These are phyloP conservation scores for Anas platyrhynchos DNA, from an alignment of 2,113 vertebrate species.

Conservation along the genomic window DNA sequence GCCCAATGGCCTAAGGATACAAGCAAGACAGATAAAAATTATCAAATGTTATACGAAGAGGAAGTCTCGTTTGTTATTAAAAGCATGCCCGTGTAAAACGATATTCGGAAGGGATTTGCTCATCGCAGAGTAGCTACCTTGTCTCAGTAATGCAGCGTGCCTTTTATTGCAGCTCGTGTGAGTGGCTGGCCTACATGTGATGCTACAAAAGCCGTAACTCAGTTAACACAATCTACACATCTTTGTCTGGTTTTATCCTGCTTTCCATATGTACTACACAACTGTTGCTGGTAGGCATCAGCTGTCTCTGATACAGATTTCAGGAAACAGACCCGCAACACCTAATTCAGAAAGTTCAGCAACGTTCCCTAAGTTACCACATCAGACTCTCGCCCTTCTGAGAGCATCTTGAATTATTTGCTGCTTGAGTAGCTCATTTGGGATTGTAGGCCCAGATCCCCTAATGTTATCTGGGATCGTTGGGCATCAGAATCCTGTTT, in stretches of 20 bases:
- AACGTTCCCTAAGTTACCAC: not conserved
- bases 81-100: not conserved
- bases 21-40: not conserved
- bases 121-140: not conserved
- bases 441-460: not conserved
- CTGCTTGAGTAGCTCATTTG: not conserved
- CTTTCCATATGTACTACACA: not conserved
- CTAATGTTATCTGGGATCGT: not conserved
- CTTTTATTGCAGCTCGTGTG: not conserved
- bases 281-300: not conserved
- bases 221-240: not conserved
- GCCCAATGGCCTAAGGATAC: not conserved
- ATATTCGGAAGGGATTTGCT: not conserved
- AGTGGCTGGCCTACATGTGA: not conserved
- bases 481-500: not conserved
- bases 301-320: not conserved
- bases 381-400: not conserved
- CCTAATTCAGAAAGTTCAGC: not conserved
- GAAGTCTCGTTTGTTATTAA: not conserved
- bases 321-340: not conserved
- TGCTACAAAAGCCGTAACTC: not conserved
- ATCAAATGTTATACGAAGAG: not conserved
- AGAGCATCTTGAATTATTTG: not conserved
- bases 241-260: not conserved
- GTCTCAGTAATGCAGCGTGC: not conserved